Conservation (phyloP, 2,888 invertebrate genomes). For the Pelosia muscerda region DNA sequence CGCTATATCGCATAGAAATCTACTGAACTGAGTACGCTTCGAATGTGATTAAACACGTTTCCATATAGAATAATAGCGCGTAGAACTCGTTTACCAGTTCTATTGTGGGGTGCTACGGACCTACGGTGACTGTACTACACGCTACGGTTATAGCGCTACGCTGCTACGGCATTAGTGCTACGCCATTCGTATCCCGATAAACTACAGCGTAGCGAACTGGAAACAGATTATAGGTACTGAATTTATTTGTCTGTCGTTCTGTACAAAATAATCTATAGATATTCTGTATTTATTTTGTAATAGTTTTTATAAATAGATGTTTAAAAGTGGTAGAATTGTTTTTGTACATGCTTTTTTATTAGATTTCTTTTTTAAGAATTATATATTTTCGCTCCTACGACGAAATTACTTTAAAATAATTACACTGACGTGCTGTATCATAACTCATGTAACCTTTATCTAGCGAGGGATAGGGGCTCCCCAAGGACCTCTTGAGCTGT, state of each 20-base stretch:
- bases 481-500: neutral
- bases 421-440: too few relatives aligned
- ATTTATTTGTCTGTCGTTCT: neutral
- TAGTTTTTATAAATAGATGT: neutral
- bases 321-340: too few relatives aligned
- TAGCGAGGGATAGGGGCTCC: neutral
- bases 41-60: neutral
- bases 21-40: neutral
- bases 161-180: conserved; percentile 8
- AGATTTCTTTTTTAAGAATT: too few relatives aligned
- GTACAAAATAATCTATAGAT: neutral
- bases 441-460: neutral
- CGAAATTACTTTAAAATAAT: too few relatives aligned
- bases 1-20: too few relatives aligned
- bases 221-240: neutral
- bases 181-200: neutral
- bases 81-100: neutral
- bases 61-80: neutral
- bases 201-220: conserved; percentile 8
- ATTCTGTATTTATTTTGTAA: neutral
- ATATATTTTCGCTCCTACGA: too few relatives aligned
- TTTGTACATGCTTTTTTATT: too few relatives aligned
- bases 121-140: too few relatives aligned
- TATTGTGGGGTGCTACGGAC: neutral
- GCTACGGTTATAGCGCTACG: neutral